Base-by-base conservation (phyloP, 1,140 invertebrate species). In the Drosophila nebulosa region DNA sequence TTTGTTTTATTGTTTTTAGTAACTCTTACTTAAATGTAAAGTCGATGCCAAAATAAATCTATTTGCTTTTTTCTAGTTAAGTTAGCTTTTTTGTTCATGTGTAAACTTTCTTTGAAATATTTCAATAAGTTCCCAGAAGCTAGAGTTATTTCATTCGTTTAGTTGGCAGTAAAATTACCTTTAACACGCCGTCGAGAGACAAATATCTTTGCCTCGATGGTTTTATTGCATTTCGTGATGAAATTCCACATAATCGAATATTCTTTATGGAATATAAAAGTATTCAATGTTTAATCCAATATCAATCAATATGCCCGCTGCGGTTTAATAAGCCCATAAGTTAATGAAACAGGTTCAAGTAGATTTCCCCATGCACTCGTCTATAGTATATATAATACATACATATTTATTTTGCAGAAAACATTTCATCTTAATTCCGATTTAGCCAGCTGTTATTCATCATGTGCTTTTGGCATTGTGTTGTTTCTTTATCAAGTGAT, bases 381-480 rank as follows among this genome's bases (percentile, higher is more conserved):
- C 10, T 3, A 61, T 42, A 46, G 10, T 10, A 21, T 21, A 46
- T 46, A 18, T 1, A 18, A 18, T 21, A 46, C 10, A 46, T 63
- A 42, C 16, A 42, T 78, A 26, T 65, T 61, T 77, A 55, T 80
- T 80, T 81, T 64, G 74, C 68, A 68, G 73, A 77, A 67, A 85
- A 85, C 73, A 80, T 74, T 85, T 84, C 65, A 64, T 73, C 83
- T 77, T 77, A 62, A 70, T 80, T 61, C 59, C 21, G 50, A 74
- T 57, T 73, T 57, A 63, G 63, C 64, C 80, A 84, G 80, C 86
- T 85, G 81, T 80, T 85, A 85, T 86, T 81, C 73, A 77, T 85
- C 81, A 86, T 85, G 58, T 65, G 78, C 74, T 65, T 80, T 58
- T 79, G 62, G 55, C 71, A 73, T 46, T 46, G 52, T 85, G 81